A percentile compares a stretch with the other conserved stretches of the same genome.
These are phyloP conservation scores for Vespertilio murinus DNA, from an alignment of 2,797 vertebrate genomes.

Conservation along the genomic window DNA sequence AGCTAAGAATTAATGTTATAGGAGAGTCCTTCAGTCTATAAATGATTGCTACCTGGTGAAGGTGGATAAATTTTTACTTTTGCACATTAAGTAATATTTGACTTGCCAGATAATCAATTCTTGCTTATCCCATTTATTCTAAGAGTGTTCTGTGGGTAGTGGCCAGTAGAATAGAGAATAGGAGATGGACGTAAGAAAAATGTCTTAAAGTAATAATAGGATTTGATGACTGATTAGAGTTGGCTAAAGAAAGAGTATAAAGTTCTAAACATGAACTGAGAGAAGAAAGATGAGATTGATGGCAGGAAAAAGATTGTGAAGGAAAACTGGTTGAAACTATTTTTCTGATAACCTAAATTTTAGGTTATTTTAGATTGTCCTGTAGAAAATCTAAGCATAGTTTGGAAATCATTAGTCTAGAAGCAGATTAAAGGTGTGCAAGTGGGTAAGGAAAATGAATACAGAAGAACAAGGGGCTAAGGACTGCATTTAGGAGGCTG, in stretches of 20 bases:
- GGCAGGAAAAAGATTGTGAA: background rate
- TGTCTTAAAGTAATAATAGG: constrained; percentile 30
- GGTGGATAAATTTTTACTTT: constrained; percentile 19
- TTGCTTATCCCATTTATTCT: background rate
- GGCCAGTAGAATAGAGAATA: constrained; percentile 2
- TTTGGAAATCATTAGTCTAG: constrained; percentile 14
- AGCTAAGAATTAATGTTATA: constrained; percentile 26
- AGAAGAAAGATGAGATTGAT: background rate
- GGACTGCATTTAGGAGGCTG: background rate
- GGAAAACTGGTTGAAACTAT: background rate
- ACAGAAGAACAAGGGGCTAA: background rate
- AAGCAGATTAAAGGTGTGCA: background rate
- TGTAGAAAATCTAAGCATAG: background rate
- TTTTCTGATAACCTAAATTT: constrained; percentile 25
- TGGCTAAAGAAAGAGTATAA: constrained; percentile 6
- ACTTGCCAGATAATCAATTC: constrained; percentile 8
- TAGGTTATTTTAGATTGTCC: background rate
- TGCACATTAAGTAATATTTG: constrained; percentile 45
- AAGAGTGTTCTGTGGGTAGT: background rate
- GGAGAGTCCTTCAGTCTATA: background rate
- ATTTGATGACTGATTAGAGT: constrained; percentile 15
- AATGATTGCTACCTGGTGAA: background rate
- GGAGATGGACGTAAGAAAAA: background rate
- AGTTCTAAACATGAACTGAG: background rate
- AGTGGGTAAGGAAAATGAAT: background rate